Base-by-base conservation (phyloP, 2,797 vertebrate genomes). In the Protonibea diacanthus region DNA sequence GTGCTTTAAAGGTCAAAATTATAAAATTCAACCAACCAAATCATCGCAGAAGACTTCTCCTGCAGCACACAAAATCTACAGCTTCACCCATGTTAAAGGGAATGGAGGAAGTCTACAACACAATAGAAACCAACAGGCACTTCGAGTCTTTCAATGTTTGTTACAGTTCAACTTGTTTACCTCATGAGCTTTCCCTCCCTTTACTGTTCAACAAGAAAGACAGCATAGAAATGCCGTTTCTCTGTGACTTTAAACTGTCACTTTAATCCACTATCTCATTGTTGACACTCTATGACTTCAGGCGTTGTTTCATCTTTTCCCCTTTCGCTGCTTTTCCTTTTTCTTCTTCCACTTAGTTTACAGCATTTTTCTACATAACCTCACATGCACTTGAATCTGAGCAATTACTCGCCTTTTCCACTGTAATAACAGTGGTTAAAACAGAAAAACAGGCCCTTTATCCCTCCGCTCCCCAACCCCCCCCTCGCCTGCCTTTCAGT, bases 401-500 rank as follows among this genome's bases (percentile, higher is more conserved):
- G 56, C 75, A 67, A 81, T 84, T 82, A 81, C 58, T 51, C 23
- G n/a, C 42, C 42, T 68, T 53, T 68, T 33, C 38, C 12, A 10
- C 48, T 71, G 49, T 82, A 84, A 86, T 80, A 77, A 78, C 79
- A 74, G 74, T 73, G 58, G 63, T 78, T 82, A 76, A 79, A 80
- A 81, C 27, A 29, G 47, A 80, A 77, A 67, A 83, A 71, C 65
- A 69, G 69, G 70, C 40, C 56, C 55, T 42, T 42, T 65, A 4
- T 14, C 18, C 59, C 47, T 29, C 25, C 0, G 14, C 6, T 59
- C 47, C 42, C 29, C 29, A 1, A 4, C 29, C 29, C 27, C 27
- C 3, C 25, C 25, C 25, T 33, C 1, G 4, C 42, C 61, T n/a
- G 66, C 63, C 77, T 84, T 64, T 82, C 74, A 78, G 76, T 76